phyloP scores from a whole-genome alignment of 2,797 vertebrate genomes.

The Okamejei kenojei region DNA sequence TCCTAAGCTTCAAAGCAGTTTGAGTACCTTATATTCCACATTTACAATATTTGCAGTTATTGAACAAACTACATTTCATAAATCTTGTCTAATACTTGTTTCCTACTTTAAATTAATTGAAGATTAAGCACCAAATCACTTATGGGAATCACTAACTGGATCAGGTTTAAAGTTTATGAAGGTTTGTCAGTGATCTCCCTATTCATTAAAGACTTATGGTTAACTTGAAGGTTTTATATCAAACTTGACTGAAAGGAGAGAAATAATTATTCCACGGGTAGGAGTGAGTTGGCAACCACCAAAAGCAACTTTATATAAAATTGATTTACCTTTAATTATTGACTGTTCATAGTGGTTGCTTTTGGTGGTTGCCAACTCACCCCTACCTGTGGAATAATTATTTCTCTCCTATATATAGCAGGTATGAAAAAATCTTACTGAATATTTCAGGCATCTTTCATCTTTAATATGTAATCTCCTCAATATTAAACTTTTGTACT shows the following conservation, averaged over 20 bases:
- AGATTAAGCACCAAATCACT: neutral
- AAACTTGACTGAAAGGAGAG: neutral
- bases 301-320: neutral
- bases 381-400: neutral
- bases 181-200: neutral
- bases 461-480: neutral
- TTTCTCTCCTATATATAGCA: neutral
- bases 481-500: neutral
- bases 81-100: neutral
- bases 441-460: neutral
- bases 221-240: neutral
- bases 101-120: neutral
- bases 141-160: neutral
- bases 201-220: neutral
- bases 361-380: neutral
- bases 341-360: neutral
- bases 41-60: neutral
- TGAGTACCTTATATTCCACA: neutral
- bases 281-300: neutral
- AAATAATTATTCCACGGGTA: neutral
- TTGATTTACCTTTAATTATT: neutral
- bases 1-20: neutral
- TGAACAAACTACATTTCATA: neutral
- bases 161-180: neutral
- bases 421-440: neutral